A percentile compares a stretch with the other conserved stretches of the same genome.
Evolutionary conservation across 1,140 invertebrate genomes (phyloP).

Genomic region (Halictus rubicundus): DNA sequence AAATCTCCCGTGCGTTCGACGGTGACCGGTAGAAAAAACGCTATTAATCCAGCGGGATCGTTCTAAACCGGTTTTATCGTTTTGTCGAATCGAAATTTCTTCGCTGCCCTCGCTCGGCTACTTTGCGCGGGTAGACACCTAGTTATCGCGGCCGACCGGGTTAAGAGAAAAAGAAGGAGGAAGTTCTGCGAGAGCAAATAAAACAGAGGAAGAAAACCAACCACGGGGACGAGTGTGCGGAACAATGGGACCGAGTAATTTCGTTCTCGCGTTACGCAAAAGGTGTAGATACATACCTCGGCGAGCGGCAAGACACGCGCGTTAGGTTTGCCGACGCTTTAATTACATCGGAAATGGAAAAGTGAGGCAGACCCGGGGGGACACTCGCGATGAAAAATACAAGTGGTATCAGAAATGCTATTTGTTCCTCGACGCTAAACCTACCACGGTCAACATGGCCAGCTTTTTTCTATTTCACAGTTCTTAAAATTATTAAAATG

Average conservation of each 20-base stretch:
- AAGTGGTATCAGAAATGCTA: neutral
- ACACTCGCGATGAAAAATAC: too few species aligned
- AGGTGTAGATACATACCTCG: constrained; percentile 31
- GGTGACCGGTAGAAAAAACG: constrained; percentile 43
- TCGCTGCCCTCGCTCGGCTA: constrained; percentile 11
- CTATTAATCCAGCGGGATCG: constrained; percentile 65
- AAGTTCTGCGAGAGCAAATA: neutral
- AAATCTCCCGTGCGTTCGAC: constrained; percentile 33
- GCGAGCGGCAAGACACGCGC: neutral
- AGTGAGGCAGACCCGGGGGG: constrained; percentile 28
- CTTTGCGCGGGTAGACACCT: constrained; percentile 29
- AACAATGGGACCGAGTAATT: constrained; percentile 38
- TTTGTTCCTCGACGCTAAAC: too few species aligned
- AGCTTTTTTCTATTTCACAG: too few species aligned
- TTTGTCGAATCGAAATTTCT: constrained; percentile 64
- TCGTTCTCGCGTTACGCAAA: constrained; percentile 48
- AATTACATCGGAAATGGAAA: constrained; percentile 64
- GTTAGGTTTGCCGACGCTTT: constrained; percentile 20
- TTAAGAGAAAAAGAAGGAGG: neutral
- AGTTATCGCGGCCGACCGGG: constrained; percentile 4
- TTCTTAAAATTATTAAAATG: too few species aligned
- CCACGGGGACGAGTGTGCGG: neutral
- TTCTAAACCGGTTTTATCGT: constrained; percentile 65
- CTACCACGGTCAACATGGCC: too few species aligned
- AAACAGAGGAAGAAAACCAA: neutral